phyloP scores from a whole-genome alignment of 2,888 invertebrate species.

The Sarcophaga caerulescens region DNA sequence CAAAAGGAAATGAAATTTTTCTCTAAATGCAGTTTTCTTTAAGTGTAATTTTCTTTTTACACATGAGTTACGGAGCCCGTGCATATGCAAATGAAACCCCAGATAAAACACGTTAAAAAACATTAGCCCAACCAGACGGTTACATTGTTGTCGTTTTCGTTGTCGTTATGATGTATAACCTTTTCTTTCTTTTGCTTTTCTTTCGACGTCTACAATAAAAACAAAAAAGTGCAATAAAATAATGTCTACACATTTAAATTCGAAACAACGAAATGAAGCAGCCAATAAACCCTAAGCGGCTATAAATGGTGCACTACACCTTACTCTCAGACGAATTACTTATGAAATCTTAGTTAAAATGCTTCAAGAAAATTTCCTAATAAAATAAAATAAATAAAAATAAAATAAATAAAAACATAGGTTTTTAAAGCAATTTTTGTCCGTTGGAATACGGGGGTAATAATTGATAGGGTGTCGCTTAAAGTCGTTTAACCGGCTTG shows the following conservation, averaged over 20 bases:
- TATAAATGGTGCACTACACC: constrained; percentile 22
- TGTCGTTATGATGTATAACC: constrained; percentile 56
- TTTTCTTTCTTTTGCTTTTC: neutral
- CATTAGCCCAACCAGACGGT: constrained; percentile 46
- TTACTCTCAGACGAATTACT: neutral
- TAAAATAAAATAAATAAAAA: too few species aligned
- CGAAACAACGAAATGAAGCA: neutral
- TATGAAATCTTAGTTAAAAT: neutral
- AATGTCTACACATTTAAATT: constrained; percentile 1
- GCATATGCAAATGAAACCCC: constrained; percentile 21
- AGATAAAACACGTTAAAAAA: constrained; percentile 64
- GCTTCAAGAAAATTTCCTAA: too few species aligned
- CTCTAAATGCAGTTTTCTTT: constrained; percentile 7
- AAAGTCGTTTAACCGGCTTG: too few species aligned
- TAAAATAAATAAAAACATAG: too few species aligned
- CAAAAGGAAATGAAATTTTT: too few species aligned
- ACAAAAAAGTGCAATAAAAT: constrained; percentile 32
- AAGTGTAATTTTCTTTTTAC: constrained; percentile 12
- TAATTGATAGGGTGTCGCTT: too few species aligned
- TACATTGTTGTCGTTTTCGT: constrained; percentile 28
- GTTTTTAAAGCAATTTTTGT: too few species aligned
- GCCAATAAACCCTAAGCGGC: neutral
- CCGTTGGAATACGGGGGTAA: too few species aligned
- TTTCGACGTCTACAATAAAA: constrained; percentile 1
- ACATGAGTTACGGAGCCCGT: constrained; percentile 39